Evolutionary conservation across 2,888 invertebrate species (phyloP), one percentile per base, ranked within the genome.

Genomic region (Drosophila recens): DNA sequence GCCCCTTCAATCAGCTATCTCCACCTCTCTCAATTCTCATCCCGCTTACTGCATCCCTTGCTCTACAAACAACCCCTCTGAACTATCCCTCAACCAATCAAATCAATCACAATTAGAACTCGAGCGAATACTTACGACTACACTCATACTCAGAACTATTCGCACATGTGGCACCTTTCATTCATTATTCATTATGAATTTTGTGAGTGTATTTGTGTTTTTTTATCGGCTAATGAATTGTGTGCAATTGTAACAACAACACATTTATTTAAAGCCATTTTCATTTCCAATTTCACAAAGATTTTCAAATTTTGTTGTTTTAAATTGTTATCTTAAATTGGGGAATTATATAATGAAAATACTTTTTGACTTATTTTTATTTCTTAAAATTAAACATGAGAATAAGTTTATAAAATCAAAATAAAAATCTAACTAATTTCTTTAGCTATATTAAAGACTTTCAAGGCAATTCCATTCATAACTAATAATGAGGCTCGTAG

Each of bases 81-180:
- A 54, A 23, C 53, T 40, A 46, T 48, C 23, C 15, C 27, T 4
- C 33, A 23, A 9, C 9, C n/a, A 38, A 40, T 33, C 48, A 58
- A 72, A 77, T 76, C 67, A 76, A 76, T 76, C 75, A 65, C 73
- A 72, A 72, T 76, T 62, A 53, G 58, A 38, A 65, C 58, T 67
- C 46, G 36, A 54, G 72, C 67, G 52, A 74, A 68, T 72, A 65
- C 30, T 57, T 40, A 40, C 20, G 15, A 42, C 34, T 43, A 30
- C 11, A 17, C 49, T 46, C 38, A 57, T 42, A 45, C 8, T 17
- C 11, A 48, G n/a, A 42, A 11, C 36, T 45, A 30, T n/a, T 45
- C 45, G 46, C 34, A 49, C 38, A 23, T 33, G 46, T 52, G 45
- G 52, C 20, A 40, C 38, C 38, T 30, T 45, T 33, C 56, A 51